Evolutionary conservation across 92 coral and sea anemone species (phyloP).

Genomic region (Epizoanthus fatuus): DNA sequence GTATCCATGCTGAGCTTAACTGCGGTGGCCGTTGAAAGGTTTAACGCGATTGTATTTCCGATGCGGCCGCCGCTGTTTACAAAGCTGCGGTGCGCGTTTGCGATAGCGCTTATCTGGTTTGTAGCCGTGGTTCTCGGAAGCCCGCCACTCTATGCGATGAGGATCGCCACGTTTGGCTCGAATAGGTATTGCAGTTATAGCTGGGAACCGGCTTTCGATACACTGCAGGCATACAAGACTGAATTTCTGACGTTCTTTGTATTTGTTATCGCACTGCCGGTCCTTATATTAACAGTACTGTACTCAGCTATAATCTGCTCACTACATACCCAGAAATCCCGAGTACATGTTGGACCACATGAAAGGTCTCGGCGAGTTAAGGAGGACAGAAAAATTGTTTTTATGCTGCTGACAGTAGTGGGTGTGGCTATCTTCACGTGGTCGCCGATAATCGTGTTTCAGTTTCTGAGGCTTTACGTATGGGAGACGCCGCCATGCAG

Average conservation of each 20-base stretch:
- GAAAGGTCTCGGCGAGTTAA: constrained; percentile 7
- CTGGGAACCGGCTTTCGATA: background rate
- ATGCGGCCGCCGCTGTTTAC: too few species aligned
- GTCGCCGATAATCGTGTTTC: background rate
- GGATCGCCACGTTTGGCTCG: too few species aligned
- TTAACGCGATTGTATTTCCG: too few species aligned
- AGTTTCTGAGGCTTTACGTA: background rate
- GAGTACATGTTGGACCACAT: background rate
- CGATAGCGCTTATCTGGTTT: too few species aligned
- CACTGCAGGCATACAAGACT: background rate
- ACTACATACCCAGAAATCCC: background rate
- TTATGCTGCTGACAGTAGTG: constrained; percentile 5
- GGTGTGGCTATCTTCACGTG: constrained; percentile 1
- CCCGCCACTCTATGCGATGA: too few species aligned
- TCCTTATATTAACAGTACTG: background rate
- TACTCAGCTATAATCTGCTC: background rate
- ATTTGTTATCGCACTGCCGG: background rate
- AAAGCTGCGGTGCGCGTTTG: too few species aligned
- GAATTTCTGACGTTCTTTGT: background rate
- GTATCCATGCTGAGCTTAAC: too few species aligned
- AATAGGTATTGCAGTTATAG: background rate
- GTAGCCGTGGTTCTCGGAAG: too few species aligned
- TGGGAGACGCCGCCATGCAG: background rate
- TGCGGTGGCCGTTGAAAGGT: too few species aligned
- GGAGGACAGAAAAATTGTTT: background rate